Evolutionary conservation across 2,797 vertebrate genomes (phyloP).

Genomic region (Notolepis coatsorum): DNA sequence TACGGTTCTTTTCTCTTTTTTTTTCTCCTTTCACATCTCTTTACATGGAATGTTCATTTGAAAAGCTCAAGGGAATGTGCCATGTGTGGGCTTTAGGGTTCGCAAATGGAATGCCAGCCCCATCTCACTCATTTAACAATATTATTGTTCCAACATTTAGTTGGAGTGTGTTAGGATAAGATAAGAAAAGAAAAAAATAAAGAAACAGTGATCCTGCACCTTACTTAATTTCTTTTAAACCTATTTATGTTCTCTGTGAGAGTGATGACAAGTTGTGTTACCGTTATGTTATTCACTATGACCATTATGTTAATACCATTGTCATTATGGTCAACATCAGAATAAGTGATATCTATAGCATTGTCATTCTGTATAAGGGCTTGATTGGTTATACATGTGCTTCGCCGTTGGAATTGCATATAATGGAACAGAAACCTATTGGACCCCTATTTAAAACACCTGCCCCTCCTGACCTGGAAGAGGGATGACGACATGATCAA

Average conservation of each 20-base stretch:
- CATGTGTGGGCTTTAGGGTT: conserved; percentile 31
- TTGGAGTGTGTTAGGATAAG: conserved; percentile 29
- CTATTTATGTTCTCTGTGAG: conserved; percentile 43
- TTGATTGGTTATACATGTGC: conserved; percentile 52
- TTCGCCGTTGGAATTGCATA: conserved; percentile 74
- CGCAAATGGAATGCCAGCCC: conserved; percentile 30
- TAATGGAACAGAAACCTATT: conserved; percentile 58
- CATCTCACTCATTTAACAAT: conserved; percentile 17
- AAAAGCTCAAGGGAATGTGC: conserved; percentile 60
- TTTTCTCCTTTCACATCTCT: conserved; percentile 31
- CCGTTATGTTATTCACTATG: conserved; percentile 48
- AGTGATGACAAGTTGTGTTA: conserved; percentile 20
- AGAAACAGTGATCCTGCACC: conserved; percentile 37
- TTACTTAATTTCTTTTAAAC: conserved; percentile 31
- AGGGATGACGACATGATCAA: conserved; percentile 10
- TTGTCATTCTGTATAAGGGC: conserved; percentile 30
- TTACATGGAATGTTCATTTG: conserved; percentile 70
- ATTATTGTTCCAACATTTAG: conserved; percentile 14
- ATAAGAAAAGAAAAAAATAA: too few relatives aligned
- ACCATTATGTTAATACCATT: conserved; percentile 38
- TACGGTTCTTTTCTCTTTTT: background rate
- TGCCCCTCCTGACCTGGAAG: conserved; percentile 50
- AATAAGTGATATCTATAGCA: conserved; percentile 42
- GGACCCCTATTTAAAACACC: conserved; percentile 29
- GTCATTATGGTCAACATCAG: conserved; percentile 41